Base-by-base conservation (phyloP, 2,888 invertebrate species). In the Zaprionus obscuricornis region DNA sequence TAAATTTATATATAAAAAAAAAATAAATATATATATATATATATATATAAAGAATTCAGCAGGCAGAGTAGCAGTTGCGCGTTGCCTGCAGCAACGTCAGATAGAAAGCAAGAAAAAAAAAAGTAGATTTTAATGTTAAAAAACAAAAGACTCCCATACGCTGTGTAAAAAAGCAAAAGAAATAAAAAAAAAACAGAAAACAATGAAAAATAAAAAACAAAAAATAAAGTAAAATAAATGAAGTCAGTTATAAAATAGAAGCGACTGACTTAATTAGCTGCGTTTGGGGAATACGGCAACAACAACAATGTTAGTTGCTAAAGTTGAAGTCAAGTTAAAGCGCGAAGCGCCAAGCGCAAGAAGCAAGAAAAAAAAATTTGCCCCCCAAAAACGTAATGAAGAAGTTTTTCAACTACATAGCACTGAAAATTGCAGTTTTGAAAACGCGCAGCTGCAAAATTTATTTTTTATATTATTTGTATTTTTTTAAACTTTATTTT, bases 1-100 rank as follows among this genome's bases (percentile, higher is more conserved):
- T 87, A 86, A 87, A 87, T 87, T 85, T 86, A 84, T 74, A 74
- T 66, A 49, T 79, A 78, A 85, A 76, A 86, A 86, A 81, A 81
- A 86, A 86, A 85, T 78, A 65, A 63, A 17, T 29, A 20, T 37
- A 54, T 45, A 40, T 54, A 37, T n/a, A n/a, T n/a, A n/a, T n/a
- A n/a, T n/a, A n/a, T n/a, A n/a, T n/a, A n/a, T n/a, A n/a, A n/a
- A n/a, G 29, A 29, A 37, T 39, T 26, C 22, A 37, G 57, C 58
- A 70, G 59, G 68, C 55, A 57, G 40, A 73, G 52, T 56, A 55
- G 59, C 33, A 66, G 59, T 59, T 67, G 36, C 26, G 52, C 37
- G 51, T 66, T 60, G 82, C 71, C 66, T 22, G 16, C 22, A 54
- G 79, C 83, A 57, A 50, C 55, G 26, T 5, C 24, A 14, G 17